Percentiles rank a stretch among this genome's conserved stretches.
phyloP scores from a whole-genome alignment of 1,140 invertebrate species.

The Phenacoccus solenopsis region DNA sequence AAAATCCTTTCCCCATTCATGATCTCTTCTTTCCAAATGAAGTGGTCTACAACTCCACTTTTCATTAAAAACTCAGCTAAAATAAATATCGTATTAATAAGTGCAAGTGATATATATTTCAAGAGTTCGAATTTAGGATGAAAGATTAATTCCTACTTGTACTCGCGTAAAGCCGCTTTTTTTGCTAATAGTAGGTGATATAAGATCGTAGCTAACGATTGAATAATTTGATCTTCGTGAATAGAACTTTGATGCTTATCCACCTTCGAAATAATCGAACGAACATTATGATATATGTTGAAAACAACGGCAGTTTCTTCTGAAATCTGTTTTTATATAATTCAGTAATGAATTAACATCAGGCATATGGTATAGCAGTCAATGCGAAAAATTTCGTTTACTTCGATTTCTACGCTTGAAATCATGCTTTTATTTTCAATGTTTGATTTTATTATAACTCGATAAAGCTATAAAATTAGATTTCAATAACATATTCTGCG shows the following conservation, averaged over 20 bases:
- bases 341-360: neutral
- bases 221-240: constrained; percentile 37
- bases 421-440: constrained; percentile 38
- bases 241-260: constrained; percentile 36
- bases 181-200: constrained; percentile 64
- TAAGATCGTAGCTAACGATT: constrained; percentile 58
- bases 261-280: neutral
- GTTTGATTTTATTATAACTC: constrained; percentile 23
- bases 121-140: too few relatives aligned
- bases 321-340: neutral
- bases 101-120: too few relatives aligned
- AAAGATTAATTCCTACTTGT: too few relatives aligned
- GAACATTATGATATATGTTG: constrained; percentile 10
- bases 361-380: neutral
- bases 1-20: too few relatives aligned
- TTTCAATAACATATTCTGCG: neutral
- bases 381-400: neutral
- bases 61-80: too few relatives aligned
- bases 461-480: constrained; percentile 11
- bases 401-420: neutral
- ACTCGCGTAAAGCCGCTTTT: constrained; percentile 60
- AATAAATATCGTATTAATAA: too few relatives aligned
- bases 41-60: too few relatives aligned
- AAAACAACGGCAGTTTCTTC: neutral
- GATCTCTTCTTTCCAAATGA: too few relatives aligned